Evolutionary conservation across 2,888 invertebrate species (phyloP), one percentile per base, ranked within the genome.

Genomic region (Omphaloscelis lunosa): DNA sequence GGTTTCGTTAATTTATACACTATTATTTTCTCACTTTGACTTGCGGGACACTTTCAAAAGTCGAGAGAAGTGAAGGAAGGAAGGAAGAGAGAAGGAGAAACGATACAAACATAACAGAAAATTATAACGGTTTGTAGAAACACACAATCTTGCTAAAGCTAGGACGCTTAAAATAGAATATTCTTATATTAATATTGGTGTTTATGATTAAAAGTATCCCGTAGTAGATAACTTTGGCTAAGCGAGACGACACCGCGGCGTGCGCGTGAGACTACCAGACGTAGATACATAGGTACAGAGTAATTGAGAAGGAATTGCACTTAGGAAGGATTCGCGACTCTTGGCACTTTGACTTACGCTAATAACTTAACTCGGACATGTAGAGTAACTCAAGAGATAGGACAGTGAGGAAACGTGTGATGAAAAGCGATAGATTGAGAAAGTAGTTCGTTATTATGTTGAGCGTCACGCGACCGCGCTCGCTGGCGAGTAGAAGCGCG

Each of bases 331-430:
- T 93, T 92, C 90, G 93, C 92, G 91, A 93, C 93, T 94, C 94
- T 96, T 96, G 96, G 96, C 96, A 96, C 96, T 96, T 96, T 90
- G 86, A 93, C 95, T 96, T 96, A 96, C 89, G 89, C 94, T 96
- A 95, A 92, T 89, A 90, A 90, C 86, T 92, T 87, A 72, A 81
- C 75, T 86, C 84, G 70, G 86, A 85, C 83, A 75, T 77, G 75
- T 78, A 82, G 88, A 90, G 86, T 89, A 87, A 89, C 84, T 67
- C 56, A 84, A 83, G 77, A 72, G 77, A 76, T 78, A 73, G 79
- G 79, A 84, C 70, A 82, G 88, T 72, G 77, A 59, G 70, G 74
- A 48, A 77, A 81, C 70, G 72, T 81, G 71, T 77, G 62, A n/a
- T 63, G 85, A 75, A 70, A 77, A 82, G 85, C 85, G 83, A 77